Evolutionary conservation across 2,113 vertebrate genomes (phyloP).

Genomic region (Conger conger): DNA sequence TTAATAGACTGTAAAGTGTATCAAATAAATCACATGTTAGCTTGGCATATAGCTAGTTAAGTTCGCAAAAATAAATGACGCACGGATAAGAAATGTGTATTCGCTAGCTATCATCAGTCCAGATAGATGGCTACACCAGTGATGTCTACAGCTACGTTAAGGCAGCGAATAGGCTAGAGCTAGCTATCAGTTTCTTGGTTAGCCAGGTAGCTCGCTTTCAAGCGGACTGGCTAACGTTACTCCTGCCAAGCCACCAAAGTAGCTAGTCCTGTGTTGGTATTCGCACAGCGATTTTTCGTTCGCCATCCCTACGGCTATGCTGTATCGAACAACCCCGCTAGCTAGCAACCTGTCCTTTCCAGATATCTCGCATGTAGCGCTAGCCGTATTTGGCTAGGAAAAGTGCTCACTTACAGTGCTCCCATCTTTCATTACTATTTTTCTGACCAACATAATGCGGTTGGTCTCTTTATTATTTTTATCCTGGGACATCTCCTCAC

Average conservation of each 20-base stretch:
- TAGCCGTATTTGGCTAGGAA: background rate
- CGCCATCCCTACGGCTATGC: background rate
- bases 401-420: conserved; percentile 55
- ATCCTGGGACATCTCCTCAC: conserved; percentile 62
- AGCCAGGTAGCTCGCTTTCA: background rate
- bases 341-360: background rate
- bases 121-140: background rate
- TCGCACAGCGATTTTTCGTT: background rate
- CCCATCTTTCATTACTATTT: conserved; percentile 73
- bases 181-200: background rate
- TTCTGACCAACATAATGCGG: conserved; percentile 73
- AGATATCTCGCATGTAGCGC: background rate
- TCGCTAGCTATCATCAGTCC: background rate
- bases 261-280: background rate
- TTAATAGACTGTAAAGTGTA: too few relatives aligned
- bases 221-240: background rate
- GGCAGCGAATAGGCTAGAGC: too few relatives aligned
- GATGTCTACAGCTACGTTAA: too few relatives aligned
- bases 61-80: background rate
- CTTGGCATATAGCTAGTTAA: background rate
- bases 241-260: background rate
- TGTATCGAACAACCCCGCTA: background rate
- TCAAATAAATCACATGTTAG: background rate
- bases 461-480: conserved; percentile 51
- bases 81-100: background rate